phyloP scores from a whole-genome alignment of 1,140 invertebrate species.

The Procambarus virginalis region DNA sequence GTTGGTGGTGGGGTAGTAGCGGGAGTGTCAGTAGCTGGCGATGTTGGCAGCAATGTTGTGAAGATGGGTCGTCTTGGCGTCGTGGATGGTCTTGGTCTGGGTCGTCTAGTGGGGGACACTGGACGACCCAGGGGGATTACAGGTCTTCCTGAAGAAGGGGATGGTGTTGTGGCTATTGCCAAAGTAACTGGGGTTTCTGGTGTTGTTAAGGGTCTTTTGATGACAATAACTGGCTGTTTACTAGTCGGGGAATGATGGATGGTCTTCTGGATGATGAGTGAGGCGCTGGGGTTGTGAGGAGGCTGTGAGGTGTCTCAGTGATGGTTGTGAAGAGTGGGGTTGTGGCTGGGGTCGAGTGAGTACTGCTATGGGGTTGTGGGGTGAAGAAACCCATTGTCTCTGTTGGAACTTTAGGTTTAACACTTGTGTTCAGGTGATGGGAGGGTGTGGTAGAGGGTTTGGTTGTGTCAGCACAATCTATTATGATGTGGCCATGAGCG shows the following conservation, averaged over 20 bases:
- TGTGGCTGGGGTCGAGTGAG: neutral
- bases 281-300: conserved; percentile 15
- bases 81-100: neutral
- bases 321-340: neutral
- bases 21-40: neutral
- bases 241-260: neutral
- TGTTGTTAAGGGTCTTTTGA: conserved; percentile 12
- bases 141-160: too few relatives aligned
- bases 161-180: neutral
- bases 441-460: conserved; percentile 50
- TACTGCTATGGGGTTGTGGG: neutral
- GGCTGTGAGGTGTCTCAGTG: neutral
- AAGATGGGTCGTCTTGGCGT: conserved; percentile 7
- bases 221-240: conserved; percentile 2
- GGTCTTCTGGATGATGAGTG: neutral
- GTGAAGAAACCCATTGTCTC: neutral
- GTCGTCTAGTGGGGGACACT: neutral
- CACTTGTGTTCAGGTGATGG: conserved; percentile 37
- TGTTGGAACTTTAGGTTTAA: conserved; percentile 41
- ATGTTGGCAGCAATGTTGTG: neutral
- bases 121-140: neutral
- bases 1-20: neutral
- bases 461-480: conserved; percentile 48
- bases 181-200: neutral
- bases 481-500: conserved; percentile 39